These are phyloP conservation scores for Zophobas atratus DNA, from an alignment of 1,140 invertebrate species.

Conservation along the genomic window DNA sequence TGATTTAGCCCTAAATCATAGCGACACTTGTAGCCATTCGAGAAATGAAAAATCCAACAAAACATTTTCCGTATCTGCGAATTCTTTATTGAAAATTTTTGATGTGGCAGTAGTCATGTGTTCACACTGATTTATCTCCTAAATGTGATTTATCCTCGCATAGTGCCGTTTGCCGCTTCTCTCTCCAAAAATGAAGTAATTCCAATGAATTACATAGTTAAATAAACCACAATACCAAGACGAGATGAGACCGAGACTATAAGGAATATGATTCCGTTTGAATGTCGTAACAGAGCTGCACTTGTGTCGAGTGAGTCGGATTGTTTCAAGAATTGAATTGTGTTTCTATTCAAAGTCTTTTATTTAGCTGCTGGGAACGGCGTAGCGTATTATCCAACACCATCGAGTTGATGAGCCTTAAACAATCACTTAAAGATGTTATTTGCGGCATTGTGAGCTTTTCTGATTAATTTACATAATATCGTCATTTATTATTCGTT, in stretches of 20 bases:
- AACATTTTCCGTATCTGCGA: too few species aligned
- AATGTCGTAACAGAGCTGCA: conserved; percentile 37
- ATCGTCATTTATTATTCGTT: not conserved
- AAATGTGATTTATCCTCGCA: not conserved
- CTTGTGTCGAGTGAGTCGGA: conserved; percentile 23
- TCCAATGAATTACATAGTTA: conserved; percentile 27
- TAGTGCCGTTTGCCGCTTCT: not conserved
- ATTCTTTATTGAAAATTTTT: not conserved
- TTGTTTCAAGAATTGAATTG: conserved; percentile 41
- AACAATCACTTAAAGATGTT: not conserved
- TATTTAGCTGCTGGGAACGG: conserved; percentile 27
- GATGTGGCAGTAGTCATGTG: not conserved
- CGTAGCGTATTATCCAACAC: conserved; percentile 12
- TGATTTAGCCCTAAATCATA: too few species aligned
- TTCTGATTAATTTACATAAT: not conserved
- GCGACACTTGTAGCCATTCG: too few species aligned
- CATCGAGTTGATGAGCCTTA: conserved; percentile 14
- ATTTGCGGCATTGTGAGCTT: not conserved
- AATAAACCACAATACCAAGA: conserved; percentile 32
- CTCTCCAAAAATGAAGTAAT: conserved; percentile 3
- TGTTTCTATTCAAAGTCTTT: conserved; percentile 34
- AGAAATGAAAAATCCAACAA: too few species aligned
- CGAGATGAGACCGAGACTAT: conserved; percentile 16
- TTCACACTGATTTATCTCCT: not conserved
- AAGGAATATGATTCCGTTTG: conserved; percentile 35